These are phyloP conservation scores for Perizoma affinitatum DNA, from an alignment of 2,888 invertebrate genomes.

Conservation along the genomic window DNA sequence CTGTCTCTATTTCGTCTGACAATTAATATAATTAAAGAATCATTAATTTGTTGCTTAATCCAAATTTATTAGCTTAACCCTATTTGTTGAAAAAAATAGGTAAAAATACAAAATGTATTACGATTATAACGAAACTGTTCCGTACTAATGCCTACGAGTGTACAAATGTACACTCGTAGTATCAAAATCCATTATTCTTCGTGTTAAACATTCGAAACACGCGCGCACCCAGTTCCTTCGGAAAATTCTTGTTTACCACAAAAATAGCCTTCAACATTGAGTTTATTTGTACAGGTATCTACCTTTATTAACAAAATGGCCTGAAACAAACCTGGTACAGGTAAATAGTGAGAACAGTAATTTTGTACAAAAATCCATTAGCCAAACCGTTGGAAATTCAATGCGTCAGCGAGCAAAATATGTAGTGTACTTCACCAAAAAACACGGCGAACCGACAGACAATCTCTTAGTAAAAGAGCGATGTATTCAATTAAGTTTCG, in stretches of 20 bases:
- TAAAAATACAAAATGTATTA: not conserved
- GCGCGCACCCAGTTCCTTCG: constrained; percentile 26
- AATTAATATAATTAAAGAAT: too few species aligned
- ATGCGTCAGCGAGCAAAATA: too few species aligned
- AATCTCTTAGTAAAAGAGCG: too few species aligned
- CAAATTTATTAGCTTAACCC: too few species aligned
- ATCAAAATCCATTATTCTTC: constrained; percentile 1
- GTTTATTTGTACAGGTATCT: constrained; percentile 20
- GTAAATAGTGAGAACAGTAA: not conserved
- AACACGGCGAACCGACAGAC: too few species aligned
- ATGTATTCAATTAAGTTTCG: too few species aligned
- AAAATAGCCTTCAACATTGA: constrained; percentile 34
- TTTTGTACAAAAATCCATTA: too few species aligned
- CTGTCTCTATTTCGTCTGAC: too few species aligned
- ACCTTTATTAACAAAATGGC: not conserved
- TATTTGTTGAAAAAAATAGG: too few species aligned
- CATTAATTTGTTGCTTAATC: too few species aligned
- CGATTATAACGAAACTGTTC: not conserved
- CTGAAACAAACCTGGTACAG: not conserved
- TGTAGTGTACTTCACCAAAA: too few species aligned
- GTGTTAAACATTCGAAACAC: constrained; percentile 28
- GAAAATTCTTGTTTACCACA: constrained; percentile 38
- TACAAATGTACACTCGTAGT: not conserved
- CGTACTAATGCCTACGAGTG: not conserved
- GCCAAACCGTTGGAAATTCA: too few species aligned